Conservation (phyloP, 2,888 invertebrate genomes). For the Lacanobia wlatinum region DNA sequence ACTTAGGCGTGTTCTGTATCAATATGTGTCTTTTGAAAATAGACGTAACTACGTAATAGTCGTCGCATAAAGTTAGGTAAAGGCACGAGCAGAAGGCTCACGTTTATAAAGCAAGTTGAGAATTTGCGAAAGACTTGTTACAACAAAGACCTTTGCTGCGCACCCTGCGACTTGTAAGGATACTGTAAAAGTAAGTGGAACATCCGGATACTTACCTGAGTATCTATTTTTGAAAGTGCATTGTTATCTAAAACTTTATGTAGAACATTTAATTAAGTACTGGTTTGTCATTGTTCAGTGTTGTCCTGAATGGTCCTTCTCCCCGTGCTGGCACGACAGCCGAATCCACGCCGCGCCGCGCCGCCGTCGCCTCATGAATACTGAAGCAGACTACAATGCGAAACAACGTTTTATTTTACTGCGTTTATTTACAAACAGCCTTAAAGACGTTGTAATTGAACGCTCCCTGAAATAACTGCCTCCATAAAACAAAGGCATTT, state of each 20-base stretch:
- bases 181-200: background rate
- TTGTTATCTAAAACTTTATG: background rate
- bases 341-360: background rate
- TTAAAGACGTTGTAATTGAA: slow-evolving; percentile 57
- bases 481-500: slow-evolving; percentile 45
- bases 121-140: background rate
- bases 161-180: too few relatives aligned
- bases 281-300: background rate
- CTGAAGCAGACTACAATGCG: slow-evolving; percentile 39
- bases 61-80: background rate
- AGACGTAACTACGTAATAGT: slow-evolving; percentile 18
- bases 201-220: too few relatives aligned
- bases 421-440: slow-evolving; percentile 53
- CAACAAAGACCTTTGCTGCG: background rate
- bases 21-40: slow-evolving; percentile 34
- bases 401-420: slow-evolving; percentile 53
- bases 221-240: too few relatives aligned
- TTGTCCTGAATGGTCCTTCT: slow-evolving; percentile 17
- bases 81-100: slow-evolving; percentile 8
- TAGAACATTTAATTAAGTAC: too few relatives aligned
- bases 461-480: slow-evolving; percentile 37
- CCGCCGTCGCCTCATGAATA: slow-evolving; percentile 51
- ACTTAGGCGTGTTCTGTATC: slow-evolving; percentile 16
- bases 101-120: background rate
- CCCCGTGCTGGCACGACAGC: too few relatives aligned